Evolutionary conservation across 2,888 invertebrate species (phyloP).

Genomic region (Anagyrus pseudococci): DNA sequence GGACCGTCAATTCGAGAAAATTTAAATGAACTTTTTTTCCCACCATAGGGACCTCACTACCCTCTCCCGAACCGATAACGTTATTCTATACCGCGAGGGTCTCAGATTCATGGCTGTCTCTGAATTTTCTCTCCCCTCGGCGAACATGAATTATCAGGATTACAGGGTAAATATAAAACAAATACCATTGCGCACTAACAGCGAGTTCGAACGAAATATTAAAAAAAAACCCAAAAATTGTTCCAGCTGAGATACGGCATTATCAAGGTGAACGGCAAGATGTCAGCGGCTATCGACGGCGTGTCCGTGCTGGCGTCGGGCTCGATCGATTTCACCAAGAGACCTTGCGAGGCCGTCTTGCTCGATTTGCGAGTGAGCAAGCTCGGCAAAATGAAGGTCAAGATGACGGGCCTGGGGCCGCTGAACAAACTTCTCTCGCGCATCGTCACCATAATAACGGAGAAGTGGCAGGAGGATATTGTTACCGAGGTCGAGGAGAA

Average conservation of each 20-base stretch:
- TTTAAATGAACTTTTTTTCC: constrained; percentile 12
- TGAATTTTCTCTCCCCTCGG: constrained; percentile 42
- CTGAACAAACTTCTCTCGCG: constrained; percentile 39
- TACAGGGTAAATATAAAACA: constrained; percentile 40
- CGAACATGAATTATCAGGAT: constrained; percentile 37
- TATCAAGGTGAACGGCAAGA: constrained; percentile 37
- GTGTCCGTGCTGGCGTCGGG: constrained; percentile 35
- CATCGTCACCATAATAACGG: constrained; percentile 40
- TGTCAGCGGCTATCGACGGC: constrained; percentile 39
- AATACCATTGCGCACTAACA: neutral
- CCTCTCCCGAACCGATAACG: constrained; percentile 40
- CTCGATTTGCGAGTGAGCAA: constrained; percentile 38
- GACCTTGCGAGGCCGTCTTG: constrained; percentile 39
- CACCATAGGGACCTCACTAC: constrained; percentile 43
- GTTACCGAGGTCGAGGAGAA: constrained; percentile 35
- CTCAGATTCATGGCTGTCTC: constrained; percentile 38
- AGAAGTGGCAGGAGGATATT: constrained; percentile 40
- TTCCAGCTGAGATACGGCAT: constrained; percentile 39
- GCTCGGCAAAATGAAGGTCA: constrained; percentile 39
- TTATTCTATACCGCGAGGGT: constrained; percentile 36
- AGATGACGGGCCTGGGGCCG: constrained; percentile 43
- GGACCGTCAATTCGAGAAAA: neutral
- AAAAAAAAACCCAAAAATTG: neutral
- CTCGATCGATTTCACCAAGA: constrained; percentile 40
- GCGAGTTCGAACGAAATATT: neutral